Evolutionary conservation across 2,888 invertebrate genomes (phyloP), one percentile per base, ranked within the genome.

Genomic region (Acronicta alni): DNA sequence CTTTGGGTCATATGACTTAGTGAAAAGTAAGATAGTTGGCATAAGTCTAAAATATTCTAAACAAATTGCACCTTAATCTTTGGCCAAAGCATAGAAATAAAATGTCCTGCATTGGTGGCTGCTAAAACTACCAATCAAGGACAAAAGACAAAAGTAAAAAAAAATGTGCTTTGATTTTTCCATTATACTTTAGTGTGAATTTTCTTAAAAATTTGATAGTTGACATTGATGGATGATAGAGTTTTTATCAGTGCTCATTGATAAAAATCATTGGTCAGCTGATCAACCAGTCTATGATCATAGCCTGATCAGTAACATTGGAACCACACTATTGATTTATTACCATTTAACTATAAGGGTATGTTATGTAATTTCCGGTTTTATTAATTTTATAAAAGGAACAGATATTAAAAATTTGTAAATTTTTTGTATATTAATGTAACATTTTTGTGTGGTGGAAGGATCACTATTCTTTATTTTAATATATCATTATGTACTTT

Each of bases 191-290:
- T 48, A 30, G 12, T 12, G 10, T 12, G 0, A 61, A 26, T 0
- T 57, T 71, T 42, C 60, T 20, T 15, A 30, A 46, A 42, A 56
- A 53, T 38, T 12, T 32, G 8, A 56, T n/a, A n/a, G 56, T 64
- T 85, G 88, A 86, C 87, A 85, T 75, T 88, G 89, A 89, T 87
- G 77, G 85, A 89, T 89, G 72, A 65, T 59, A 42, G 43, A 74
- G 61, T 67, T 84, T 85, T 84, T 85, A 85, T 82, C 83, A 79
- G 64, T 65, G 32, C 51, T 58, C 62, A 71, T 42, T 81, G 83
- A 85, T 84, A 81, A 80, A 58, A 56, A 35, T 54, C 52, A 43
- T 12, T 58, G 72, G 74, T 86, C 86, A 86, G 84, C 85, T 85
- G 85, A 87, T 84, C 55, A 67, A 30, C 15, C 58, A 61, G 61